phyloP scores from a whole-genome alignment of 1,140 invertebrate genomes.

The Metaphire vulgaris region DNA sequence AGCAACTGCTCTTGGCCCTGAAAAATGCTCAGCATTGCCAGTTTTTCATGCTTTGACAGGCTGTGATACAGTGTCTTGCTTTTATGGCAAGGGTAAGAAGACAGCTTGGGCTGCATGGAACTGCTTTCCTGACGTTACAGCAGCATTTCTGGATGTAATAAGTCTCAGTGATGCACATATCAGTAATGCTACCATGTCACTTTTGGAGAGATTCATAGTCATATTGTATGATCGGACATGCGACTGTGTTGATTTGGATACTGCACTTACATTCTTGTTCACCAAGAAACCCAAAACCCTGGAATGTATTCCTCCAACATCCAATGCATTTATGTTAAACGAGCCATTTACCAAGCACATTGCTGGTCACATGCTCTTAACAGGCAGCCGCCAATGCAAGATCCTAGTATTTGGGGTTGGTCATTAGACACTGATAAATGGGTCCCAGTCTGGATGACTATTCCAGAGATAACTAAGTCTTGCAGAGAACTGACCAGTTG shows the following conservation, averaged over 20 bases:
- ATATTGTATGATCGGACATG: conserved; percentile 26
- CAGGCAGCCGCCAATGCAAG: neutral
- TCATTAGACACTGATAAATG: neutral
- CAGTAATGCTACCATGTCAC: neutral
- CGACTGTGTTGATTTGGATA: neutral
- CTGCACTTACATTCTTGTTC: neutral
- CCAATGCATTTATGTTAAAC: neutral
- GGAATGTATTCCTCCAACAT: neutral
- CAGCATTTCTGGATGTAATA: conserved; percentile 23
- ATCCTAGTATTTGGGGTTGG: neutral
- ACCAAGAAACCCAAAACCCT: neutral
- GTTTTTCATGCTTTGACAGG: conserved; percentile 34
- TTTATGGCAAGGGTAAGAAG: conserved; percentile 33
- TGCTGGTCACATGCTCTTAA: neutral
- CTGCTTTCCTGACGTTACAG: conserved; percentile 31
- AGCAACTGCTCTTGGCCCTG: conserved; percentile 16
- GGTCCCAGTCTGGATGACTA: conserved; percentile 18
- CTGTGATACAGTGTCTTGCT: conserved; percentile 34
- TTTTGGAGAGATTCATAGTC: conserved; percentile 27
- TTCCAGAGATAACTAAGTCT: conserved; percentile 10
- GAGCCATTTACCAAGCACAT: conserved; percentile 6
- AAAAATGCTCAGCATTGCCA: conserved; percentile 28
- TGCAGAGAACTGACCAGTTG: conserved; percentile 26
- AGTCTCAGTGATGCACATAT: neutral
- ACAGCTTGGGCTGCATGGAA: conserved; percentile 34